A percentile compares a stretch with the other conserved stretches of the same genome.
Conservation (phyloP, 2,888 invertebrate species). For the Odontomyia ornata region DNA sequence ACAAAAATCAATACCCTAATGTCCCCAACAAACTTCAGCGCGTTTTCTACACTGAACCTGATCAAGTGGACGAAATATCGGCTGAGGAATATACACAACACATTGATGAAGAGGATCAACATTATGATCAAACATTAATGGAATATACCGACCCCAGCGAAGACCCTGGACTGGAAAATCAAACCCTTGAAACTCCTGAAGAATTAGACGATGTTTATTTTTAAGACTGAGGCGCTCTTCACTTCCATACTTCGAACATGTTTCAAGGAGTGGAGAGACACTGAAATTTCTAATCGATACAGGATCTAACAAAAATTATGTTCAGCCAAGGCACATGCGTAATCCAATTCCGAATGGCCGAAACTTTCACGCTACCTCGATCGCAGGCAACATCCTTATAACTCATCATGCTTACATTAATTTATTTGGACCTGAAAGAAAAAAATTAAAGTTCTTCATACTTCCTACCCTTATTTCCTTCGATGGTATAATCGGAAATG, state of each 20-base stretch:
- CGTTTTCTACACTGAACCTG: slow-evolving; percentile 2
- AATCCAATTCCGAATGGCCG: slow-evolving; percentile 4
- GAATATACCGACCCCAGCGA: not conserved
- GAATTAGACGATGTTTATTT: slow-evolving; percentile 21
- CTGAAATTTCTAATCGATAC: slow-evolving; percentile 20
- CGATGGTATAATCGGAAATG: slow-evolving; percentile 25
- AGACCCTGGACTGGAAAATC: not conserved
- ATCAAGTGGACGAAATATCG: not conserved
- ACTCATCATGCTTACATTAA: not conserved
- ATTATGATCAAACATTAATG: not conserved
- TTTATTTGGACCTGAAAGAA: not conserved
- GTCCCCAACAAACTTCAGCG: not conserved
- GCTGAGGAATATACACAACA: not conserved
- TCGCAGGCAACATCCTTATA: slow-evolving; percentile 1
- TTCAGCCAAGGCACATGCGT: slow-evolving; percentile 3
- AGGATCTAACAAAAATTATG: slow-evolving; percentile 8
- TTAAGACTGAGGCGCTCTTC: slow-evolving; percentile 26
- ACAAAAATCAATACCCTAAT: not conserved
- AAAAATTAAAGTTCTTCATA: slow-evolving; percentile 9
- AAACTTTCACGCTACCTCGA: not conserved
- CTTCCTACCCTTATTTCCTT: slow-evolving; percentile 15
- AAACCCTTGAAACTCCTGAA: not conserved
- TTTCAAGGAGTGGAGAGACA: slow-evolving; percentile 10
- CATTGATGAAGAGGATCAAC: not conserved
- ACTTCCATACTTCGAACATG: slow-evolving; percentile 7